Conservation (phyloP, 2,113 vertebrate genomes). For the Urocynchramus pylzowi region DNA sequence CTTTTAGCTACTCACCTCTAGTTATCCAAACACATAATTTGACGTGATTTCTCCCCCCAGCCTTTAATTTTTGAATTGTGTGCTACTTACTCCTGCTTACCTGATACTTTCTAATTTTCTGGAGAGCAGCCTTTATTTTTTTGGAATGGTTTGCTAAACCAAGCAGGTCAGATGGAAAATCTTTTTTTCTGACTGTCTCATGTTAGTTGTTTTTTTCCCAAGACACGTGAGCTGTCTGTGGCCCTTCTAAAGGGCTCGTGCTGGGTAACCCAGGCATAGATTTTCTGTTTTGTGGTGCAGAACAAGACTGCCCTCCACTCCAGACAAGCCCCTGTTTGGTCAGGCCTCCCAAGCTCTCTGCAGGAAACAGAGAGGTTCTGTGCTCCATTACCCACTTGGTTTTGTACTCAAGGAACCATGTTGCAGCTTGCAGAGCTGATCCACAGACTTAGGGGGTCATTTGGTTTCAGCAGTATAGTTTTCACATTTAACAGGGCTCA, state of each 20-base stretch:
- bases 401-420: not conserved
- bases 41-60: accelerated
- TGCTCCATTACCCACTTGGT: not conserved
- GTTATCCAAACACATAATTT: not conserved
- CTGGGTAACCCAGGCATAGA: not conserved
- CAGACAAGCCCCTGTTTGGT: not conserved
- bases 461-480: not conserved
- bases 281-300: not conserved
- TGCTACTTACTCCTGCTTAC: not conserved
- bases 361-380: not conserved
- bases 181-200: not conserved
- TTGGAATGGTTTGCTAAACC: not conserved
- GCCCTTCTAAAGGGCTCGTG: not conserved
- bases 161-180: not conserved
- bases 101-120: not conserved
- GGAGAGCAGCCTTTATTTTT: not conserved
- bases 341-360: not conserved
- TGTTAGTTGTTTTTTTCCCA: not conserved
- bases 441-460: not conserved
- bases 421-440: not conserved
- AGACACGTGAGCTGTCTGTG: not conserved
- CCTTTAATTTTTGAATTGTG: not conserved
- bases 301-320: accelerated
- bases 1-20: not conserved
- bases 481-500: not conserved